Evolutionary conservation across 2,888 invertebrate species (phyloP).

Genomic region (Drosophila anceps): DNA sequence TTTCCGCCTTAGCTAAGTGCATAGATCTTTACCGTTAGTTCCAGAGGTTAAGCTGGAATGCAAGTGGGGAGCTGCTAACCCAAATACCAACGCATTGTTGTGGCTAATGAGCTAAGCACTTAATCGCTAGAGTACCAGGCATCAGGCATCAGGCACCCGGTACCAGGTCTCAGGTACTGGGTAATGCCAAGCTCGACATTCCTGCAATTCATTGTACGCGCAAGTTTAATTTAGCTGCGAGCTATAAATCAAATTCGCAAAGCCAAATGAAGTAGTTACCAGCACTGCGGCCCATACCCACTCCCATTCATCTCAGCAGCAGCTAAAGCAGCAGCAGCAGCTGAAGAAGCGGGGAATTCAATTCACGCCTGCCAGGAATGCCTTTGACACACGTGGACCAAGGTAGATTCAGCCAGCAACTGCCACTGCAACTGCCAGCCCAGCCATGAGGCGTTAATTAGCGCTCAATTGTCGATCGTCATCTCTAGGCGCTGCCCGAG

Average conservation of each 20-base stretch:
- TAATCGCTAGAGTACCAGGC: constrained; percentile 41
- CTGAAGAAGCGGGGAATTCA: constrained; percentile 56
- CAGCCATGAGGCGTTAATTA: constrained; percentile 69
- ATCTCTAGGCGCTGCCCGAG: constrained; percentile 34
- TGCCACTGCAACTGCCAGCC: constrained; percentile 2
- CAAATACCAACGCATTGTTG: constrained; percentile 72
- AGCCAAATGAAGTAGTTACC: constrained; percentile 58
- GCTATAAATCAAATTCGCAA: constrained; percentile 66
- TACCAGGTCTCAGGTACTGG: background rate
- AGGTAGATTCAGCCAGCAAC: background rate
- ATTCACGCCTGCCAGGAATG: constrained; percentile 76
- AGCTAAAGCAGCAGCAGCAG: no score
- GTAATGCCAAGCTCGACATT: constrained; percentile 45
- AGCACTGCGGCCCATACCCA: background rate
- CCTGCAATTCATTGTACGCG: constrained; percentile 71
- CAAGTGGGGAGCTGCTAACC: constrained; percentile 44
- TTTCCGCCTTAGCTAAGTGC: constrained; percentile 16
- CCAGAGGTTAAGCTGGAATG: constrained; percentile 1
- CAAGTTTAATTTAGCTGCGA: constrained; percentile 54
- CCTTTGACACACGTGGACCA: constrained; percentile 54
- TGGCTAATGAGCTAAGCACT: constrained; percentile 68
- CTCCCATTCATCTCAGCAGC: no score
- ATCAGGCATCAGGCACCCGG: background rate
- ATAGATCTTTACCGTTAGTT: constrained; percentile 49
- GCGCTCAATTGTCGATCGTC: constrained; percentile 76